phyloP scores from a whole-genome alignment of 2,797 vertebrate species.

The Epinephelus coioides region DNA sequence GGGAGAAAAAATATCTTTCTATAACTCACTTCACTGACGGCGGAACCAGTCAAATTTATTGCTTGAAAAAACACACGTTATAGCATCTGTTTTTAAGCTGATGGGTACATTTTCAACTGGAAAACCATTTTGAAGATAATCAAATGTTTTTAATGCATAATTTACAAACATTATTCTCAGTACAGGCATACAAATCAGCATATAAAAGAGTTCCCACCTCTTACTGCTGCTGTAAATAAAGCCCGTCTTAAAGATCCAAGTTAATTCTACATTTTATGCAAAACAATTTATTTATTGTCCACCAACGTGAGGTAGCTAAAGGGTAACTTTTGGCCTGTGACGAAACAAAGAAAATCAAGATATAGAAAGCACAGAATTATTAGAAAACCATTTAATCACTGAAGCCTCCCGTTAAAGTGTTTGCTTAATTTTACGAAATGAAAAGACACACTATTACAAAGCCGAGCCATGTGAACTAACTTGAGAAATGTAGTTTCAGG shows the following conservation, averaged over 20 bases:
- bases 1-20: conserved; percentile 1
- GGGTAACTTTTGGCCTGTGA: conserved; percentile 25
- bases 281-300: conserved; percentile 30
- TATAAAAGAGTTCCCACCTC: conserved; percentile 29
- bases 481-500: conserved; percentile 34
- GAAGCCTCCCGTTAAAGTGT: conserved; percentile 7
- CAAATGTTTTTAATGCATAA: conserved; percentile 49
- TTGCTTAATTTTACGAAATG: conserved; percentile 19
- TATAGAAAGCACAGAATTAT: not conserved
- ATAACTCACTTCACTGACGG: conserved; percentile 34
- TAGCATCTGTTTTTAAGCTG: conserved; percentile 32
- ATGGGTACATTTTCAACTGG: conserved; percentile 34
- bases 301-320: conserved; percentile 10
- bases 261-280: conserved; percentile 33
- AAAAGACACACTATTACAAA: not conserved
- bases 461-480: conserved; percentile 9
- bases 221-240: conserved; percentile 18
- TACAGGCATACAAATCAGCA: conserved; percentile 28
- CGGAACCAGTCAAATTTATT: conserved; percentile 38
- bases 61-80: conserved; percentile 22
- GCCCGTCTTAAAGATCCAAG: conserved; percentile 6
- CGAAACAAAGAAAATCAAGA: conserved; percentile 19
- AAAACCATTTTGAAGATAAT: conserved; percentile 45
- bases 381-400: too few relatives aligned
- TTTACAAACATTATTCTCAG: conserved; percentile 42